These are phyloP conservation scores for Pinctada fucata DNA, from an alignment of 2,888 invertebrate genomes.

Conservation along the genomic window DNA sequence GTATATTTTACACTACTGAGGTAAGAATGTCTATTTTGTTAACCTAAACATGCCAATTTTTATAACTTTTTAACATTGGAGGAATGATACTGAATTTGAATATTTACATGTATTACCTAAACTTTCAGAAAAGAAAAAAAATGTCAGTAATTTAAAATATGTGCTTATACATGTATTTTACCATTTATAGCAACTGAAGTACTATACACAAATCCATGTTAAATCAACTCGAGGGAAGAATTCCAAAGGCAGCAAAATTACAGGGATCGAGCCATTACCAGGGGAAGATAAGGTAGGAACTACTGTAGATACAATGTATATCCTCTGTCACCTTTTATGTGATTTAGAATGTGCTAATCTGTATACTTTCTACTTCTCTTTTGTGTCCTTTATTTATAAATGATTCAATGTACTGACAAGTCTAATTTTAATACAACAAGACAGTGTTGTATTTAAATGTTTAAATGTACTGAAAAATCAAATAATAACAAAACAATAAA, in stretches of 20 bases:
- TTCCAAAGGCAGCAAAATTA: constrained; percentile 95
- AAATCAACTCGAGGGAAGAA: constrained; percentile 96
- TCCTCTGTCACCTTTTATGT: not conserved
- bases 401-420: not conserved
- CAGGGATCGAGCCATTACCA: constrained; percentile 97
- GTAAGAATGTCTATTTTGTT: constrained; percentile 63
- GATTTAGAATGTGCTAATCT: not conserved
- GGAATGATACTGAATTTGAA: not conserved
- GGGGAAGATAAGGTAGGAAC: constrained; percentile 88
- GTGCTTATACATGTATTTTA: too few relatives aligned
- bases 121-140: not conserved
- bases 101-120: not conserved
- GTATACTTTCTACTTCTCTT: not conserved
- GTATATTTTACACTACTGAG: constrained; percentile 98
- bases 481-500: too few relatives aligned
- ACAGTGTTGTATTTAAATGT: too few relatives aligned
- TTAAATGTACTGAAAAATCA: too few relatives aligned
- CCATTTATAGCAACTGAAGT: constrained; percentile 87
- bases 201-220: constrained; percentile 98
- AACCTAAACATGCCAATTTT: not conserved
- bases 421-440: not conserved
- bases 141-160: too few relatives aligned
- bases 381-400: not conserved
- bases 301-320: too few relatives aligned
- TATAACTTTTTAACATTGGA: not conserved